Evolutionary conservation across 2,888 invertebrate species (phyloP).

Genomic region (Ptychoptera albimana): DNA sequence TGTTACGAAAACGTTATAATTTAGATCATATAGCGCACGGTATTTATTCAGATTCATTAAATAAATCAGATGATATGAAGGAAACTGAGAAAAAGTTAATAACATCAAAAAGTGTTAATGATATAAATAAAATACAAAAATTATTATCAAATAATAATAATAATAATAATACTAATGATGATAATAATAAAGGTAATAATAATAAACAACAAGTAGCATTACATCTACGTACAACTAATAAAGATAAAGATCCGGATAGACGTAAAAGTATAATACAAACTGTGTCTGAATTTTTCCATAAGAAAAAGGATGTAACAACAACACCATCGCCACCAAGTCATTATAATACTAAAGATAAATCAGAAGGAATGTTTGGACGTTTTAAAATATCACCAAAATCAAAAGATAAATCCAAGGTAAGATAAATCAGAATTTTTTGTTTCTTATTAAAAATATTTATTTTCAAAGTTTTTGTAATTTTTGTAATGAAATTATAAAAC

Average conservation of each 20-base stretch:
- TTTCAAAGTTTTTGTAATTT: too few relatives aligned
- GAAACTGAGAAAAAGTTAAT: conserved; percentile 27
- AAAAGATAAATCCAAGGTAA: conserved; percentile 48
- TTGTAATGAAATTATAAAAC: too few relatives aligned
- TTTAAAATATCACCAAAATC: conserved; percentile 43
- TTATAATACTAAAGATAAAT: conserved; percentile 19
- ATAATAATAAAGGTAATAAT: conserved; percentile 11
- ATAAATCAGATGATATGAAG: conserved; percentile 16
- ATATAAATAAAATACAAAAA: conserved; percentile 20
- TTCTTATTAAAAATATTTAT: background rate
- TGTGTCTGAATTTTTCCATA: conserved; percentile 66
- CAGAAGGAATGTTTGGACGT: conserved; percentile 33
- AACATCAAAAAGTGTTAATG: conserved; percentile 29
- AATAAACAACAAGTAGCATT: background rate
- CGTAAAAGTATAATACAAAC: conserved; percentile 72
- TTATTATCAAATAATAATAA: conserved; percentile 18
- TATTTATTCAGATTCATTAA: conserved; percentile 8
- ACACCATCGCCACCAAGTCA: conserved; percentile 55
- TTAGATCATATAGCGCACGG: conserved; percentile 15
- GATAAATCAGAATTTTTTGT: conserved; percentile 11
- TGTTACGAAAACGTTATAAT: conserved; percentile 30
- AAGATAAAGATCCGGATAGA: conserved; percentile 49
- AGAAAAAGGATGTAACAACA: conserved; percentile 41
- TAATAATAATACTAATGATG: conserved; percentile 8
- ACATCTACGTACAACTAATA: conserved; percentile 1